Base-by-base conservation (phyloP, 1,140 invertebrate species). In the Subanguina moxae region DNA sequence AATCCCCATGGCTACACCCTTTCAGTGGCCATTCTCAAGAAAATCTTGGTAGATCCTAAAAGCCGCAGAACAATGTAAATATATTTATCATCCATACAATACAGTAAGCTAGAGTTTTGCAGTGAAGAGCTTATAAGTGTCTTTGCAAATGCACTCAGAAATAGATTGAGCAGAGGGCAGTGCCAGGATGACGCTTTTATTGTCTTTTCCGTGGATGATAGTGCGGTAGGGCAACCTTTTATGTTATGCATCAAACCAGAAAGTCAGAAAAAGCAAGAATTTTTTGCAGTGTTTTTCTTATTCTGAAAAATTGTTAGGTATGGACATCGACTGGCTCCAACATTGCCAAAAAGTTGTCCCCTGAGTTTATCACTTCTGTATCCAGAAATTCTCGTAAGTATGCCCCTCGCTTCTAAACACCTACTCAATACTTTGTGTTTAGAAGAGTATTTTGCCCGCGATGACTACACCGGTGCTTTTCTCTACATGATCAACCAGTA, bases 121-220 rank as follows among this genome's bases (percentile, higher is more conserved):
- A 52, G 48, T 21, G 48, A 52, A 52, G 48, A 52, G 17, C 23
- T 52, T 7, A 25, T 52, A 52, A 52, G 48, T 52, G 48, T 52
- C 3, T 52, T 52, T 52, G 48, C 48, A 19, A 52, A 52, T 52
- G 48, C 48, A 52, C 48, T 52, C 48, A 19, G 48, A 19, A 52
- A 52, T 15, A 19, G 48, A 8, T 52, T 52, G 1, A 52, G 48
- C 23, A 19, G 48, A 52, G 48, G 48, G 15, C 48, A 52, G 15
- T 52, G 48, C 48, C 48, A 52, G 23, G 48, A 52, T 52, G 48
- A 52, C 23, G 48, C 48, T 25, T 19, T 3, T 3, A 3, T 52
- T 21, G 48, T 52, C 48, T 25, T 52, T 52, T 7, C 3, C n/a
- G 48, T 52, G 17, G 48, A 52, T 21, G 48, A 52, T 52, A 15